A percentile compares a stretch with the other conserved stretches of the same genome.
Conservation (phyloP, 2,888 invertebrate species). For the Aricia artaxerxes region DNA sequence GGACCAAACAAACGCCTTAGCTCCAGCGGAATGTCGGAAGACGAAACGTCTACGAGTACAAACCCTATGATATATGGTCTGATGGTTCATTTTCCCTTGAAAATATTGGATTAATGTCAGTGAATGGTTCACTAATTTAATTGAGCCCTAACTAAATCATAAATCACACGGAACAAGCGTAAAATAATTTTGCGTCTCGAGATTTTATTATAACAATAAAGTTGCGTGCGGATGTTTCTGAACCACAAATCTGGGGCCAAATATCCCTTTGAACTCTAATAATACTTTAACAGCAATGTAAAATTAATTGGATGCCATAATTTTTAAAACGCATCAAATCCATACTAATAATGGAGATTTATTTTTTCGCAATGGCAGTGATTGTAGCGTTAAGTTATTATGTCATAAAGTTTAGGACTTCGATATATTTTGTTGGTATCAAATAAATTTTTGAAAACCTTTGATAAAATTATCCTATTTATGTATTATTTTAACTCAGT, state of each 20-base stretch:
- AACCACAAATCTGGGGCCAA: slow-evolving; percentile 60
- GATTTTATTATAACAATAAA: slow-evolving; percentile 71
- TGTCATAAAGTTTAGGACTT: no score
- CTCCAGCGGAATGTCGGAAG: background rate
- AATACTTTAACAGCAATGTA: slow-evolving; percentile 46
- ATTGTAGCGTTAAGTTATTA: background rate
- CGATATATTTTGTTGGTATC: no score
- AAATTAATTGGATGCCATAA: slow-evolving; percentile 40
- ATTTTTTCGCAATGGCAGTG: slow-evolving; percentile 6
- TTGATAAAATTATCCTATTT: no score
- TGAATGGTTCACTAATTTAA: slow-evolving; percentile 20
- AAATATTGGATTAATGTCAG: background rate
- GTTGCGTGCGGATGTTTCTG: slow-evolving; percentile 54
- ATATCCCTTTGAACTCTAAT: slow-evolving; percentile 55
- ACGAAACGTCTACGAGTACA: background rate
- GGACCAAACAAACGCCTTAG: slow-evolving; percentile 10
- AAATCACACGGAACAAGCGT: slow-evolving; percentile 60
- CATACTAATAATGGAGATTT: background rate
- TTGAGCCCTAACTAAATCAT: slow-evolving; percentile 39
- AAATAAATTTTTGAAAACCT: no score
- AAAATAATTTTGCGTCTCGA: slow-evolving; percentile 55
- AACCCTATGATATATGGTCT: no score
- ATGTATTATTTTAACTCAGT: no score
- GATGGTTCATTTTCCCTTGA: background rate
- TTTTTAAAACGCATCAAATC: slow-evolving; percentile 28